A percentile compares a stretch with the other conserved stretches of the same genome.
phyloP scores from a whole-genome alignment of 2,888 invertebrate genomes.

The Caenorhabditis angaria region DNA sequence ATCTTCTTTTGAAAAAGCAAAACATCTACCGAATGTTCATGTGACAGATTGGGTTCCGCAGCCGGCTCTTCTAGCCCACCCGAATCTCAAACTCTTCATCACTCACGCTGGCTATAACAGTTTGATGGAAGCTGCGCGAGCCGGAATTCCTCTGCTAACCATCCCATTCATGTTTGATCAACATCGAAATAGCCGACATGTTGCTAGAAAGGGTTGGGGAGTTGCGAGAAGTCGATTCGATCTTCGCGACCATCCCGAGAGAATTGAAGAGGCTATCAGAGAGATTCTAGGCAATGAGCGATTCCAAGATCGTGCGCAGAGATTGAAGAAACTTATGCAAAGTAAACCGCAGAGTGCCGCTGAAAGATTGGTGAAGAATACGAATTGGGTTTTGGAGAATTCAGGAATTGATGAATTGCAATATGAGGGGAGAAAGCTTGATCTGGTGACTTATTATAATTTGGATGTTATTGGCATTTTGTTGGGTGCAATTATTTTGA shows the following conservation, averaged over 20 bases:
- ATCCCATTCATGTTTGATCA: conserved; percentile 55
- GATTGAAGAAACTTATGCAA: conserved; percentile 44
- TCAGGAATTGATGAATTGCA: conserved; percentile 46
- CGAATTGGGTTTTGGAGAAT: conserved; percentile 50
- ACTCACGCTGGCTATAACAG: conserved; percentile 67
- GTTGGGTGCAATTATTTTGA: conserved; percentile 1
- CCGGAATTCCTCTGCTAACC: conserved; percentile 54
- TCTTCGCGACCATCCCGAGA: conserved; percentile 32
- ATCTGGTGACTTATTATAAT: conserved; percentile 23
- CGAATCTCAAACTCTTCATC: conserved; percentile 55
- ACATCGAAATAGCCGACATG: conserved; percentile 52
- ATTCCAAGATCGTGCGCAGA: conserved; percentile 27
- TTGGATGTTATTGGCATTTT: conserved; percentile 22
- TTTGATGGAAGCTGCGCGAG: conserved; percentile 60
- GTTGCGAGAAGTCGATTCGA: conserved; percentile 34
- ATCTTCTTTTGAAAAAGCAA: conserved; percentile 21
- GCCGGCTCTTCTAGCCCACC: conserved; percentile 44
- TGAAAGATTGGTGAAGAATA: conserved; percentile 44
- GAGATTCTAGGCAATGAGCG: conserved; percentile 39
- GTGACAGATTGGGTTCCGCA: conserved; percentile 57
- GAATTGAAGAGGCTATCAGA: conserved; percentile 29
- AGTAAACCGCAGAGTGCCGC: conserved; percentile 48
- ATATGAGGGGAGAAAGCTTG: conserved; percentile 32
- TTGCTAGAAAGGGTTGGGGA: conserved; percentile 61
- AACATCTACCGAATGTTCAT: conserved; percentile 35